Conservation (phyloP, 2,888 invertebrate species). For the Carabus problematicus region DNA sequence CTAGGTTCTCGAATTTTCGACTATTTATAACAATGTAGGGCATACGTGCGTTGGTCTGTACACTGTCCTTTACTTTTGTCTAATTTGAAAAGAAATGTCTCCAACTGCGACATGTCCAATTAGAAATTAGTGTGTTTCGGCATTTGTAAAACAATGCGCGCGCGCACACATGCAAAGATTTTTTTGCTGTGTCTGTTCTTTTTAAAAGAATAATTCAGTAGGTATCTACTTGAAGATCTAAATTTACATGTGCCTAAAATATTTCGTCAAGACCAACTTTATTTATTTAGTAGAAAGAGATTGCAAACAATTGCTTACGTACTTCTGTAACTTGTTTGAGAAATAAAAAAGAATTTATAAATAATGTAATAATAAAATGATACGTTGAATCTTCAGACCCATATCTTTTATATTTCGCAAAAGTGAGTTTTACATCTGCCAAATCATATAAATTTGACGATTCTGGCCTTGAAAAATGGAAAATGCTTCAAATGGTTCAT, state of each 20-base stretch:
- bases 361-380: too few relatives aligned
- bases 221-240: neutral
- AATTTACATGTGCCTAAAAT: too few relatives aligned
- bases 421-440: too few relatives aligned
- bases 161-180: neutral
- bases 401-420: too few relatives aligned
- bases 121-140: constrained; percentile 34
- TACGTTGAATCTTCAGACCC: too few relatives aligned
- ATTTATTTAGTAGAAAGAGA: too few relatives aligned
- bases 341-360: constrained; percentile 8
- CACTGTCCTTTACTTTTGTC: constrained; percentile 24
- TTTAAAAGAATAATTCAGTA: neutral
- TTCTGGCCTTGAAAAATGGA: too few relatives aligned
- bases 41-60: constrained; percentile 24
- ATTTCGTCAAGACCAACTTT: too few relatives aligned
- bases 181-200: neutral
- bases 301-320: neutral
- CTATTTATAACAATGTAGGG: constrained; percentile 6
- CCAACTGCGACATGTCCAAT: constrained; percentile 38
- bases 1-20: neutral
- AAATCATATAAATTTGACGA: too few relatives aligned
- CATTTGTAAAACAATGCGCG: constrained; percentile 12
- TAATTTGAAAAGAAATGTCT: constrained; percentile 35
- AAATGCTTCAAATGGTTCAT: too few relatives aligned
- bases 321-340: constrained; percentile 2